Base-by-base conservation (phyloP, 2,797 vertebrate species). In the Denticeps clupeoides region DNA sequence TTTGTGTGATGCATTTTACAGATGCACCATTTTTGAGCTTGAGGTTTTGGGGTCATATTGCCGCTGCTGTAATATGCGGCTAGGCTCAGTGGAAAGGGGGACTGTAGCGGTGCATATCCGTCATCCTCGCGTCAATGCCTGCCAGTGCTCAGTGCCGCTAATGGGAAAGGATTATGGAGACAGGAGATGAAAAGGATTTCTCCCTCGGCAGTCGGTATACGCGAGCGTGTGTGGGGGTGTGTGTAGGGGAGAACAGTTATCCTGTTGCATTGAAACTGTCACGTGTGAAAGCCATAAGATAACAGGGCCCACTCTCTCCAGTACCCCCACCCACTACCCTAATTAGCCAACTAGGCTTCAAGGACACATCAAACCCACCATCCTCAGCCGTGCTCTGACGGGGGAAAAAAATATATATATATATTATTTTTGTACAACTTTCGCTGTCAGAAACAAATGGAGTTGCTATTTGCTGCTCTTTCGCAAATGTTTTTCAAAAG, bases 91-190 rank as follows among this genome's bases (percentile, higher is more conserved):
- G 24, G 25, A 24, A 24, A 25, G 24, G 7, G 2, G 4, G 25
- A 23, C 31, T 52, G 55, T 44, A 37, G 5, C n/a, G 25, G 23
- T 1, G 16, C 15, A n/a, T 29, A 29, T 60, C 48, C 48, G 27
- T 51, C 58, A 53, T 28, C n/a, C 40, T 33, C 19, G 31, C 18
- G 15, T 16, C 5, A 5, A 11, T n/a, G 13, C 11, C 32, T 37
- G 37, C 7, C 15, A 8, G 8, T 4, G 10, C 45, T 48, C 45
- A 26, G 18, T n/a, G 28, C 23, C 6, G 15, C 22, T 60, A 60
- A 60, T 52, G 53, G 55, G 49, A 45, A 29, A 10, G 41, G 53
- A 60, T 60, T 55, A 60, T 9, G 27, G 22, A 45, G 44, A 44
- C 44, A 21, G 35, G 26, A 47, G 53, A 60, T 60, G 40, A 56